Evolutionary conservation across 2,888 invertebrate genomes (phyloP), one percentile per base, ranked within the genome.

Genomic region (Tipula unca): DNA sequence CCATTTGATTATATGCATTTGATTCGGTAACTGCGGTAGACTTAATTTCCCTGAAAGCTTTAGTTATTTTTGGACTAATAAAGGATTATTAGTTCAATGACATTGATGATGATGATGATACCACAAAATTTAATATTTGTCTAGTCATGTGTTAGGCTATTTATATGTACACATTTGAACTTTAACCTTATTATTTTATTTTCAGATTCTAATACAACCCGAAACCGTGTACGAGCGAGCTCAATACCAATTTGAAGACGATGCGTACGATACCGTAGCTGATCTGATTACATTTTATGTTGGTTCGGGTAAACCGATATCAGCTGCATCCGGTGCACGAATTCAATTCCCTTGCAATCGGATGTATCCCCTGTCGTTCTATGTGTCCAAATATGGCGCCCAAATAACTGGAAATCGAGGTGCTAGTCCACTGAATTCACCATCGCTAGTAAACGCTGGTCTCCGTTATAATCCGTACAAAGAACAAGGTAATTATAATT

Each of bases 211-310:
- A 0, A 93, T 96, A 0, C 96, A 97, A 89, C 96, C 96, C 0
- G 96, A 97, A 88, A 97, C 97, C 0, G 97, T 97, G 4, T 98
- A 98, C 90, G 97, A 98, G 90, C 92, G 96, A 88, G 95, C 97
- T 36, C 97, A 98, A 89, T 98, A 96, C 90, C 96, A 97, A 89
- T 97, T 98, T 89, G 98, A 98, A 90, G 97, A 97, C 89, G 97
- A 97, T 89, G 95, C 96, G 0, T 98, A 97, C 89, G 97, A 97
- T 89, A 97, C 97, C 1, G 96, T 98, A 25, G 96, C 97, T 0
- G 97, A 98, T 90, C 93, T 99, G 86, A 97, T 98, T 87, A 97
- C 97, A 5, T 97, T 95, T 87, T 98, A 98, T 90, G 97, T 98
- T 29, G 96, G 97, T 1, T 97, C 96, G 84, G 96, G 96, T 85